Conservation (phyloP, 2,888 invertebrate species). For the Torymus texanus region DNA sequence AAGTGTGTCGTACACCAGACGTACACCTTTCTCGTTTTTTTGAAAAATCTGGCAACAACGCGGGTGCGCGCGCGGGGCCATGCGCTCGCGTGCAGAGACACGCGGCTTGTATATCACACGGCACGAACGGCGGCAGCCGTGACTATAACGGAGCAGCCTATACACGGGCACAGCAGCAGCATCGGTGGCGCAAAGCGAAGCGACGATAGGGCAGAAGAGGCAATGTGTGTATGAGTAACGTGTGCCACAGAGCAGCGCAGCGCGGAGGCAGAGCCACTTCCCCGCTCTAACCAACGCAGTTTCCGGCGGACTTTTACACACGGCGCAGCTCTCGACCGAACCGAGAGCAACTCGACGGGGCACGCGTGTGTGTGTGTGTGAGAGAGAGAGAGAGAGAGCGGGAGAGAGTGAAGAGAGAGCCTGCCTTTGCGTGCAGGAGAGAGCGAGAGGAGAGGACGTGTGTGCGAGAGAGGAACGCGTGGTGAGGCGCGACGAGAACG, state of each 20-base stretch:
- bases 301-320: constrained; percentile 46
- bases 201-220: neutral
- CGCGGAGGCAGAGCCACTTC: constrained; percentile 8
- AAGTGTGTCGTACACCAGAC: no score
- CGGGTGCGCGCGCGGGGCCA: neutral
- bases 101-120: no score
- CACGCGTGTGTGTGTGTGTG: neutral
- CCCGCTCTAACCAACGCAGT: constrained; percentile 55
- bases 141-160: constrained; percentile 21
- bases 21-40: neutral
- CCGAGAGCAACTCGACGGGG: neutral
- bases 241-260: no score
- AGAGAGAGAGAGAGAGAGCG: neutral
- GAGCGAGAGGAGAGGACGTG: constrained; percentile 7
- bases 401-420: neutral
- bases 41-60: constrained; percentile 33
- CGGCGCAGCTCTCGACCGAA: constrained; percentile 16
- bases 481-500: no score
- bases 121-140: neutral
- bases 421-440: neutral
- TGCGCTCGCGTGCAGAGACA: no score
- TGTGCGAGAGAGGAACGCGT: neutral
- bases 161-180: neutral
- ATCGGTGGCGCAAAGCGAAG: neutral
- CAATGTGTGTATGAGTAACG: constrained; percentile 6